Percentiles rank a stretch among this genome's conserved stretches.
phyloP scores from a whole-genome alignment of 1,140 invertebrate genomes.

The Euura saliciscinereae region DNA sequence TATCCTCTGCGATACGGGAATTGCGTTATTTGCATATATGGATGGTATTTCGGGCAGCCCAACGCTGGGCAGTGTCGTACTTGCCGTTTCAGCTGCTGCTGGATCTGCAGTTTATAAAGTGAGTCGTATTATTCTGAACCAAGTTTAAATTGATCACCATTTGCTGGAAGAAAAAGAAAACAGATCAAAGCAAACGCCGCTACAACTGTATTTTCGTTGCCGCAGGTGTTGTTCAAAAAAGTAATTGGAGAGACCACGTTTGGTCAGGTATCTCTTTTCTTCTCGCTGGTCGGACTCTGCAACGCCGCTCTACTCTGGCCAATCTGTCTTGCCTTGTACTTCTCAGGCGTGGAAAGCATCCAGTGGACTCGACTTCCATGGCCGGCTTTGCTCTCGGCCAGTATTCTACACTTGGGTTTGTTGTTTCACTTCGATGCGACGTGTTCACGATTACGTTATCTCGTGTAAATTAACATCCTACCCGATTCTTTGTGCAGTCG shows the following conservation, averaged over 20 bases:
- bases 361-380: constrained; percentile 81
- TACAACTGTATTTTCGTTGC: constrained; percentile 20
- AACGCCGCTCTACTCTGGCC: constrained; percentile 88
- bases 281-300: constrained; percentile 83
- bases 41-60: constrained; percentile 90
- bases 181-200: neutral
- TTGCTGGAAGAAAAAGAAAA: neutral
- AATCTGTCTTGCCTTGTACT: constrained; percentile 80
- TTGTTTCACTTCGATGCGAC: constrained; percentile 16
- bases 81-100: constrained; percentile 86
- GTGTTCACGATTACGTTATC: constrained; percentile 21
- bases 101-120: constrained; percentile 93
- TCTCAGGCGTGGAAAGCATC: constrained; percentile 82
- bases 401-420: constrained; percentile 78
- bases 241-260: constrained; percentile 89
- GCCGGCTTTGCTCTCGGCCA: constrained; percentile 78
- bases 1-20: constrained; percentile 92
- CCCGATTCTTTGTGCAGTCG: constrained; percentile 68
- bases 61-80: constrained; percentile 88
- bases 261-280: constrained; percentile 86
- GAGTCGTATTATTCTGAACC: constrained; percentile 33
- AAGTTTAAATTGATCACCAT: neutral
- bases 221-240: constrained; percentile 86
- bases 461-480: neutral
- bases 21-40: constrained; percentile 93